A percentile compares a stretch with the other conserved stretches of the same genome.
Evolutionary conservation across 2,113 vertebrate genomes (phyloP).

Genomic region (Alouatta palliata): DNA sequence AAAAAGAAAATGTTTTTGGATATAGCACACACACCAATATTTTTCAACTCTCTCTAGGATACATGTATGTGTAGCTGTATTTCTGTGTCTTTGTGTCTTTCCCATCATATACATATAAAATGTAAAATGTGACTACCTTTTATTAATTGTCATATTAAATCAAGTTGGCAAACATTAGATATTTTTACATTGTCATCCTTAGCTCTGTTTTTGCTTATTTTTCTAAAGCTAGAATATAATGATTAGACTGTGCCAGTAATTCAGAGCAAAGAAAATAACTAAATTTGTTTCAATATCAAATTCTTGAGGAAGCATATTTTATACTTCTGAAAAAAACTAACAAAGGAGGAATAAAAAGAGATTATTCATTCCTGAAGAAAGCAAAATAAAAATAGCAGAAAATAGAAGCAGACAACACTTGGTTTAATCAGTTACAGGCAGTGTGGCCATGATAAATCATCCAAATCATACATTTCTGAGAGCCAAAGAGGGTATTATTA

Average conservation of each 20-base stretch:
- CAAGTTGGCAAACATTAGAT: background rate
- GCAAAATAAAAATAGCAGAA: background rate
- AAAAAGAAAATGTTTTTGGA: slow-evolving; percentile 50
- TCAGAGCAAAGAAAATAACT: background rate
- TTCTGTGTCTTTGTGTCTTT: background rate
- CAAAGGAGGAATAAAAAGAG: background rate
- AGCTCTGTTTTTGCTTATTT: background rate
- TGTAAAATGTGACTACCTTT: background rate
- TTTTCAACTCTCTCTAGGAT: background rate
- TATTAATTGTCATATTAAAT: background rate
- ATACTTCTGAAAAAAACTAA: background rate
- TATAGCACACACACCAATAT: background rate
- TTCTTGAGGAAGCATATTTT: background rate
- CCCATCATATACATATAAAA: background rate
- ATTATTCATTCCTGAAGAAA: background rate
- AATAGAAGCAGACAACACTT: background rate
- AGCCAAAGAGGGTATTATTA: background rate
- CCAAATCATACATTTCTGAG: background rate
- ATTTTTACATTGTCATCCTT: background rate
- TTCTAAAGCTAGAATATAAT: background rate
- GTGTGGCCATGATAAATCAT: background rate
- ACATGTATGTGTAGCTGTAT: background rate
- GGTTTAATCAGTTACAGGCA: background rate
- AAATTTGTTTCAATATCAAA: background rate
- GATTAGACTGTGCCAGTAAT: background rate